phyloP scores from a whole-genome alignment of 2,113 vertebrate species.

The Girardinichthys multiradiatus region DNA sequence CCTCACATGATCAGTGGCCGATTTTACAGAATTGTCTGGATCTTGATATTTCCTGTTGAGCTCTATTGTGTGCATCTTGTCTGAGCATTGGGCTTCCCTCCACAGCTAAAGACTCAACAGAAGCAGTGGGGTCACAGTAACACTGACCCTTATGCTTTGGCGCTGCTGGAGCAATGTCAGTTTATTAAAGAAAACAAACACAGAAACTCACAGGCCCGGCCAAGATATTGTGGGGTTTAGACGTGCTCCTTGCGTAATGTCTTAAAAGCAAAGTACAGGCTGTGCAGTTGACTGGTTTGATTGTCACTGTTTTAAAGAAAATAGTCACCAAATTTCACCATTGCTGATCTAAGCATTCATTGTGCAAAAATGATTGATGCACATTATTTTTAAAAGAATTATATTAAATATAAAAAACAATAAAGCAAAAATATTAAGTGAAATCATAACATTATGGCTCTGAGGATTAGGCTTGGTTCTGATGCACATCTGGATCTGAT shows the following conservation, averaged over 20 bases:
- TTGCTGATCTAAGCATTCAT: neutral
- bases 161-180: constrained; percentile 78
- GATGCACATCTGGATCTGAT: constrained; percentile 75
- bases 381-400: neutral
- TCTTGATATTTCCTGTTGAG: constrained; percentile 18
- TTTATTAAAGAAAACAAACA: constrained; percentile 86
- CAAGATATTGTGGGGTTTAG: constrained; percentile 47
- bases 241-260: constrained; percentile 49
- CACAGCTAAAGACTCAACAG: constrained; percentile 71
- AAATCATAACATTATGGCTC: constrained; percentile 53
- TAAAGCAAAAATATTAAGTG: constrained; percentile 45
- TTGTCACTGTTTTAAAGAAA: constrained; percentile 11
- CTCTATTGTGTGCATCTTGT: constrained; percentile 41
- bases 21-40: constrained; percentile 19
- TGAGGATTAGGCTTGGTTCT: constrained; percentile 55
- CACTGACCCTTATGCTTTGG: constrained; percentile 73
- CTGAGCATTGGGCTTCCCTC: constrained; percentile 42
- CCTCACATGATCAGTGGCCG: neutral
- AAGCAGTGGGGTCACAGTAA: constrained; percentile 59
- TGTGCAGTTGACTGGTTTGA: neutral
- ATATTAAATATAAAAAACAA: constrained; percentile 7
- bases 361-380: neutral
- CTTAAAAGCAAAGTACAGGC: constrained; percentile 25
- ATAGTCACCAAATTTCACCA: constrained; percentile 5
- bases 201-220: constrained; percentile 55